phyloP scores from a whole-genome alignment of 1,140 invertebrate species.

The Hydropsyche tenuis region DNA sequence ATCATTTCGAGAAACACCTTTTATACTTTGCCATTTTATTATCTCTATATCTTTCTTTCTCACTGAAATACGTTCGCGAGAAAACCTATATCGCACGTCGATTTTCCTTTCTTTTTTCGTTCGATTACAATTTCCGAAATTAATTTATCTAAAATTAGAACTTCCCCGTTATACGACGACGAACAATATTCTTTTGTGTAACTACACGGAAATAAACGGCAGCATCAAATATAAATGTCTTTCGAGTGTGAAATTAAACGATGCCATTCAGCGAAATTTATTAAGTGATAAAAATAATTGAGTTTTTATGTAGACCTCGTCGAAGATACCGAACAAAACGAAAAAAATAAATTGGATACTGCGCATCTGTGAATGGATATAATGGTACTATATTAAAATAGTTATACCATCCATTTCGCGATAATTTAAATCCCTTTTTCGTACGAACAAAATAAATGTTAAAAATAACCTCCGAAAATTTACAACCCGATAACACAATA shows the following conservation, averaged over 20 bases:
- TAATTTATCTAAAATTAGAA: constrained; percentile 1
- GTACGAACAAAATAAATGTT: no score
- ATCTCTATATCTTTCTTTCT: constrained; percentile 1
- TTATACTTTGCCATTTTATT: constrained; percentile 22
- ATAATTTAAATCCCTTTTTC: no score
- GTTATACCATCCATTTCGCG: no score
- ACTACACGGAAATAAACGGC: constrained; percentile 26
- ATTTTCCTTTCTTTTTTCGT: no score
- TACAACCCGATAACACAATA: background rate
- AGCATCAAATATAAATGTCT: constrained; percentile 5
- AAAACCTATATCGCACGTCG: no score
- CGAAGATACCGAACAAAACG: background rate
- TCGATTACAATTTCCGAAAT: background rate
- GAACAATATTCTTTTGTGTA: constrained; percentile 1
- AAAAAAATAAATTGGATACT: background rate
- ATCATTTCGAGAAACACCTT: constrained; percentile 32
- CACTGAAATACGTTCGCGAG: no score
- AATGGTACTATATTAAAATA: constrained; percentile 22
- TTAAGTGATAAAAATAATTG: constrained; percentile 26
- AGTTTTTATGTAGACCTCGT: constrained; percentile 8
- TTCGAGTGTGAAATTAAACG: constrained; percentile 26
- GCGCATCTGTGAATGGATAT: background rate
- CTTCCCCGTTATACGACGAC: background rate
- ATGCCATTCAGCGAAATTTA: constrained; percentile 22
- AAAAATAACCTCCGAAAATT: background rate